Conservation (phyloP, 1,140 invertebrate genomes). For the Brachionus rubens region DNA sequence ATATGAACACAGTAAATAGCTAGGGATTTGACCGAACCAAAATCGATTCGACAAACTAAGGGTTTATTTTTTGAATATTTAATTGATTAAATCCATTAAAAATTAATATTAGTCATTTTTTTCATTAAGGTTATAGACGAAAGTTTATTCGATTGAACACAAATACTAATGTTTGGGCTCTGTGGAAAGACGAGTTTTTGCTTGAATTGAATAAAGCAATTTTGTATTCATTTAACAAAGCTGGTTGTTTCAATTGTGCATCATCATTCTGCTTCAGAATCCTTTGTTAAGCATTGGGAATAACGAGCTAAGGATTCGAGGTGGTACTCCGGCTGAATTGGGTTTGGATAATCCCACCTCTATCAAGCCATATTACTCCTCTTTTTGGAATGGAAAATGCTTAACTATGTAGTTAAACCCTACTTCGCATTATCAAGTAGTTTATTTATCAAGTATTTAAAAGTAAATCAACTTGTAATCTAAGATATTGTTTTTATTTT, state of each 20-base stretch:
- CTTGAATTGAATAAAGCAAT: slow-evolving; percentile 87
- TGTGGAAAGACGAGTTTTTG: slow-evolving; percentile 88
- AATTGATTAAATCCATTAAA: too few relatives aligned
- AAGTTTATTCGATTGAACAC: slow-evolving; percentile 82
- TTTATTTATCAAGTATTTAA: background rate
- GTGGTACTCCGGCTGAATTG: slow-evolving; percentile 91
- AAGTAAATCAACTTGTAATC: background rate
- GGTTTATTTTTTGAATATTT: too few relatives aligned
- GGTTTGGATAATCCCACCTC: slow-evolving; percentile 91
- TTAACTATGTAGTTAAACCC: slow-evolving; percentile 80
- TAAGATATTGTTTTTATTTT: slow-evolving; percentile 39
- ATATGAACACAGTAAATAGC: slow-evolving; percentile 94
- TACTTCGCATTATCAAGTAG: slow-evolving; percentile 85
- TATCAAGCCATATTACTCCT: slow-evolving; percentile 80
- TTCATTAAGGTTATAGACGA: too few relatives aligned
- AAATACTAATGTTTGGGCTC: slow-evolving; percentile 71
- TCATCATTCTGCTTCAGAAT: slow-evolving; percentile 90
- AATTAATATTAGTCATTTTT: slow-evolving; percentile 67
- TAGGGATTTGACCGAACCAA: slow-evolving; percentile 78
- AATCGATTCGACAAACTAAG: slow-evolving; percentile 82
- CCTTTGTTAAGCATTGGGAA: slow-evolving; percentile 90
- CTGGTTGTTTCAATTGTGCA: slow-evolving; percentile 88
- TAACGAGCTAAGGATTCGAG: slow-evolving; percentile 82
- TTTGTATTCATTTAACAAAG: slow-evolving; percentile 80
- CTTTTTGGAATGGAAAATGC: slow-evolving; percentile 96